These are phyloP conservation scores for Hydrozoanthus gracilis DNA, from an alignment of 92 coral and sea anemone genomes.

Conservation along the genomic window DNA sequence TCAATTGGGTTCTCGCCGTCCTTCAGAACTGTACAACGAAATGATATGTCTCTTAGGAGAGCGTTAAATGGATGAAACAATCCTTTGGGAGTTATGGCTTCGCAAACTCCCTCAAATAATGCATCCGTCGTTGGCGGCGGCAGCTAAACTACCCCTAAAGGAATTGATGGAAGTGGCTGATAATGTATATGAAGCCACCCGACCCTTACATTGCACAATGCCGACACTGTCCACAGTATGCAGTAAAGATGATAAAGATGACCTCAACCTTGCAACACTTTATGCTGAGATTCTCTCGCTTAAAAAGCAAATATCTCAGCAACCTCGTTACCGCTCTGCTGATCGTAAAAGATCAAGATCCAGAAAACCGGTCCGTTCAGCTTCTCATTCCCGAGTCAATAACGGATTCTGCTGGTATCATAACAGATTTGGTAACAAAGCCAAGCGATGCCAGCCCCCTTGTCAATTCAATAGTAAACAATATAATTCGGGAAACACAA, in stretches of 20 bases:
- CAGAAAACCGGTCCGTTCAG: neutral
- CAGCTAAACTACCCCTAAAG: neutral
- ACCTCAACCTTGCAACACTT: neutral
- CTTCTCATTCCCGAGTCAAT: neutral
- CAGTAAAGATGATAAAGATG: no score
- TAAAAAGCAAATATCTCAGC: no score
- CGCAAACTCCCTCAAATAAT: neutral
- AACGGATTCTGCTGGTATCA: conserved; percentile 54
- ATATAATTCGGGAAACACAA: conserved; percentile 52
- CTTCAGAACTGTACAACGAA: conserved; percentile 8
- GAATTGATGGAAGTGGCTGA: neutral
- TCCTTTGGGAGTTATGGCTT: conserved; percentile 9
- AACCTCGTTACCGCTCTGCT: no score
- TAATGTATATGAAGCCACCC: no score
- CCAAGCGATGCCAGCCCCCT: conserved; percentile 53
- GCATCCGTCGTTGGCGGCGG: conserved; percentile 21
- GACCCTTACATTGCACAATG: neutral
- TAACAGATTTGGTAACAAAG: conserved; percentile 43
- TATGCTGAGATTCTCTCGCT: neutral
- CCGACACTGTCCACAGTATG: no score
- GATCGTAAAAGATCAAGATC: no score
- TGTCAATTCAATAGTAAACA: conserved; percentile 47
- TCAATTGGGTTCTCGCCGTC: conserved; percentile 29
- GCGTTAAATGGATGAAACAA: neutral
- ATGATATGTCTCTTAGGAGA: conserved; percentile 27